Base-by-base conservation (phyloP, 30 jellyfish, hydroid and myxozoan genomes). In the Aurelia sp. region DNA sequence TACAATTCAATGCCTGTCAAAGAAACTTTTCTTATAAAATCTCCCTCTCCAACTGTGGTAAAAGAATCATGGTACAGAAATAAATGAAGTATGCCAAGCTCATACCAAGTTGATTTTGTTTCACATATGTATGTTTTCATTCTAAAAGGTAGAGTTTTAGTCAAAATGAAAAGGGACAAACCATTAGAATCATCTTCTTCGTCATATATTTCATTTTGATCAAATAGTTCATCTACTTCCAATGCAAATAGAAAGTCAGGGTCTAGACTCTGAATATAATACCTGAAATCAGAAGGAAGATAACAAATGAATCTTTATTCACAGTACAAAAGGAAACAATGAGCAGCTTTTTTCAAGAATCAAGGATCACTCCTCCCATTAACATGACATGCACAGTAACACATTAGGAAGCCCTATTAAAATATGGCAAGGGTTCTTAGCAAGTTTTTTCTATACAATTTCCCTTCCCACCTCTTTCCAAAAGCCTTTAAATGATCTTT, bases 171-270 rank as follows among this genome's bases (percentile, higher is more conserved):
- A 8, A 24, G 16, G 17, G 35, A 61, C 90, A 9, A 8, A 87
- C 96, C 96, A 87, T 87, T 87, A 17, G 85, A 81, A 41, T 87
- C 96, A 63, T 87, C 96, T 51, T 87, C 96, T 21, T 76, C 90
- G 30, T 76, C 96, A 77, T 40, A 22, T 63, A 48, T n/a, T 44
- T 44, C 55, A 44, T 44, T 44, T 4, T 65, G 73, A 17, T 66
- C 84, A 57, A 38, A 18, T 35, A 13, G 71, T 63, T 64, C 90
- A 55, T 87, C 61, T 17, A 38, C 13, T 79, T 62, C 79, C 4
- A 48, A 31, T 17, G 64, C 59, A 3, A 31, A 65, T 47, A 63
- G 63, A 24, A 62, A 2, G 51, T 79, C 89, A 1, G 44, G 80
- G 33, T 63, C 89, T 18, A 79, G 20, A 8, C 80, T 33, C 24